Evolutionary conservation across 2,113 vertebrate species (phyloP).

Genomic region (Vicugna pacos): DNA sequence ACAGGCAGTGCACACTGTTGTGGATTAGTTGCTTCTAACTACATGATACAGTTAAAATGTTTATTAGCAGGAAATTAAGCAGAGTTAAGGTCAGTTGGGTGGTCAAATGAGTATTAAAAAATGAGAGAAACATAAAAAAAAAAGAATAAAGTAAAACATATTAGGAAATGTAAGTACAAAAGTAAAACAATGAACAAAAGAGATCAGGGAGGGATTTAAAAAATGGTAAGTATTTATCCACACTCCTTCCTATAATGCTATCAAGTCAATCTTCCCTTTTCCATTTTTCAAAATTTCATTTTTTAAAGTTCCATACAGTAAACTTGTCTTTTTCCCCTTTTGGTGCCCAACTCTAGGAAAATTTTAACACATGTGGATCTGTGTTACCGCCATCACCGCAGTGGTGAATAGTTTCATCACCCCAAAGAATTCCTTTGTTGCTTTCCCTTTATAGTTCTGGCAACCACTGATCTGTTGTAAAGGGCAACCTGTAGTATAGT

Average conservation of each 20-base stretch:
- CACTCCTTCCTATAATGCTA: background rate
- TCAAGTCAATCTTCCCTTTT: background rate
- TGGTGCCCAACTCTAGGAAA: background rate
- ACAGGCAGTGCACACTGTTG: background rate
- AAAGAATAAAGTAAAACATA: conserved; percentile 16
- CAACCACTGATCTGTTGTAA: background rate
- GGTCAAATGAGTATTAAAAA: conserved; percentile 16
- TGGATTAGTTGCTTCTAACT: background rate
- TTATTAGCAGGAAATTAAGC: conserved; percentile 22
- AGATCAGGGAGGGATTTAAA: background rate
- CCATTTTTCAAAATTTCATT: background rate
- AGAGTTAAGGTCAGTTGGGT: background rate
- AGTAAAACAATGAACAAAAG: conserved; percentile 13
- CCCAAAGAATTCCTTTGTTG: background rate
- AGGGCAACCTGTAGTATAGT: background rate
- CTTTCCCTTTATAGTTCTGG: background rate
- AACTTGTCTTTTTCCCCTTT: background rate
- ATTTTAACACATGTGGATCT: background rate
- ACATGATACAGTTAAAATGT: background rate
- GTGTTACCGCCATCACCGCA: background rate
- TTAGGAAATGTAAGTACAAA: background rate
- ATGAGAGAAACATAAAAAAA: background rate
- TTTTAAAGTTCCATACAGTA: background rate
- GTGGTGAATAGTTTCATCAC: background rate
- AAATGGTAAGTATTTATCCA: conserved; percentile 3